A percentile compares a stretch with the other conserved stretches of the same genome.
Evolutionary conservation across 2,113 vertebrate species (phyloP).

Genomic region (Numida meleagris): DNA sequence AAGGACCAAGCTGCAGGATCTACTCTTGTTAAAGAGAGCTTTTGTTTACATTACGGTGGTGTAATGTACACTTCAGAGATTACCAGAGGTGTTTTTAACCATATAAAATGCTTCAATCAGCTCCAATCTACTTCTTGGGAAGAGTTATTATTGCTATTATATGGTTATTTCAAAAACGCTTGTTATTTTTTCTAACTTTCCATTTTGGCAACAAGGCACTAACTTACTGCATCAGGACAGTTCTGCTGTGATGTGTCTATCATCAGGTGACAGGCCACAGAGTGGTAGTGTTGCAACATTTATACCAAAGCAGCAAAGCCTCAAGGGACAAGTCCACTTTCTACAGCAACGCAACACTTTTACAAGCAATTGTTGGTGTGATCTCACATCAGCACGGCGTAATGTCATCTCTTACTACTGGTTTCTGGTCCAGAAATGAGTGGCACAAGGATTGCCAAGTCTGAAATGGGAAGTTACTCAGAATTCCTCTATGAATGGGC

Average conservation of each 20-base stretch:
- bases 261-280: background rate
- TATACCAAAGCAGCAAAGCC: background rate
- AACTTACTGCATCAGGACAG: background rate
- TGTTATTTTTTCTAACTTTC: background rate
- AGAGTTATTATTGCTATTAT: background rate
- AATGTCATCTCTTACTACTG: background rate
- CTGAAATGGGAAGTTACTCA: background rate
- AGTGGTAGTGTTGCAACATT: background rate
- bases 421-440: background rate
- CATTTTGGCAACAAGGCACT: background rate
- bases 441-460: background rate
- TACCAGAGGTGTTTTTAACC: background rate
- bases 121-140: background rate
- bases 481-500: background rate
- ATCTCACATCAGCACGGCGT: background rate
- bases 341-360: background rate
- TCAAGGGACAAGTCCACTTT: background rate
- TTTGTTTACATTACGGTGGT: background rate
- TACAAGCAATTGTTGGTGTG: background rate
- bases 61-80: background rate
- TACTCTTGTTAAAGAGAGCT: background rate
- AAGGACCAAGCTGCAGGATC: constrained; percentile 5
- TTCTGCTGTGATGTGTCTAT: background rate
- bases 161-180: background rate
- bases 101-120: background rate